Evolutionary conservation across 35 echinoderm and acorn worm species (phyloP), one percentile per base, ranked within the genome.

Genomic region (Ophioderma brevispina): DNA sequence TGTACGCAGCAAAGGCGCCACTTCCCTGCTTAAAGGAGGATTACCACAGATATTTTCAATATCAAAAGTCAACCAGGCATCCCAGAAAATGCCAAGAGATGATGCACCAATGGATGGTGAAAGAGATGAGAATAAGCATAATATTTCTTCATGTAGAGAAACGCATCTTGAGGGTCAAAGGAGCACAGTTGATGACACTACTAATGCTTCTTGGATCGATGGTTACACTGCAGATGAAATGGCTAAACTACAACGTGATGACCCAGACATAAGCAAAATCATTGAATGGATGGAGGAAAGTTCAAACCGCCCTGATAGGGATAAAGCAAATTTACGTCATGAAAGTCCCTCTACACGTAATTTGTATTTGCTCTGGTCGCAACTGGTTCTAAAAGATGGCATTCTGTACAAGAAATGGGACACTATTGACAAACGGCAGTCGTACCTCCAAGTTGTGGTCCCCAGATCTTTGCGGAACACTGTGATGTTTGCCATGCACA

Each of bases 361-460:
- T 28, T 34, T 59, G 19, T 84, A 50, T 34, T 55, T 84, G 81
- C 81, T 84, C 19, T 84, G 81, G 81, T 32, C 33, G 35, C 81
- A 84, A 33, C 81, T 84, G 32, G 81, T 46, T 0, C 41, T 84
- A 32, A 23, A 46, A 6, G 39, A 84, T 31, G 81, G 81, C 31
- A 23, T 84, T 4, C 81, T 84, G 1, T 36, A 84, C 32, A 84
- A 84, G 31, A 49, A 50, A 59, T 84, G 46, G 81, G 40, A 43
- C 31, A 84, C 81, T 50, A 59, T 32, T 23, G 85, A 87, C 28
- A 42, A 78, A 76, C 11, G 10, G 0, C 0, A 40, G 32, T 78
- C 64, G 13, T 40, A 78, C 32, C 39, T 87, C 1, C 64, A 77
- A 32, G 1, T 87, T 0, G 70, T 87, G 0, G 56, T 76, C 0